Evolutionary conservation across 2,888 invertebrate species (phyloP).

Genomic region (Andrena flavipes): DNA sequence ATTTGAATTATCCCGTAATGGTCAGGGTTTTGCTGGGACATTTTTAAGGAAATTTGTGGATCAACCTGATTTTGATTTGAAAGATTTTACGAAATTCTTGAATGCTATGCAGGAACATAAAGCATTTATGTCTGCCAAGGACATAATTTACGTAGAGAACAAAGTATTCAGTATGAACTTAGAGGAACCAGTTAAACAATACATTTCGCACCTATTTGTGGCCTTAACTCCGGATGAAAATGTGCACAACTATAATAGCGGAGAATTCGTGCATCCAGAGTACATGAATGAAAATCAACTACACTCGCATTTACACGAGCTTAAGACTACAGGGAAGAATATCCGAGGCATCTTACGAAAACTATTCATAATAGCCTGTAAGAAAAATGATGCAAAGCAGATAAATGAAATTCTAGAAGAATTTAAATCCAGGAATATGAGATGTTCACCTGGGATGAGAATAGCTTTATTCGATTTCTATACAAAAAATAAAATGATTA

Average conservation of each 20-base stretch:
- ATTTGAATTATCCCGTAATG: constrained; percentile 1
- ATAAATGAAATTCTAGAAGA: constrained; percentile 86
- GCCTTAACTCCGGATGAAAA: background rate
- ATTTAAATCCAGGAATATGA: constrained; percentile 85
- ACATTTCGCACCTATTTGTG: background rate
- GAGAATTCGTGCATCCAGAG: constrained; percentile 78
- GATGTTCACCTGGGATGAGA: constrained; percentile 88
- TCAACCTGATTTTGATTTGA: fast-evolving
- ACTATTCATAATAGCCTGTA: constrained; percentile 87
- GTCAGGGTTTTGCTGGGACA: constrained; percentile 6
- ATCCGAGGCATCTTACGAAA: constrained; percentile 88
- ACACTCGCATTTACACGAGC: constrained; percentile 88
- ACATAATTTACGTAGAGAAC: background rate
- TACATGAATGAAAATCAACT: constrained; percentile 88
- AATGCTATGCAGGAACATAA: background rate
- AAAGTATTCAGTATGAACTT: background rate
- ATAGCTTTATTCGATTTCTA: constrained; percentile 88
- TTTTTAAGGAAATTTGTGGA: constrained; percentile 8
- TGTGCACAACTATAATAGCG: background rate
- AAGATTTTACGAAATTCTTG: background rate
- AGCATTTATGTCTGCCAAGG: background rate
- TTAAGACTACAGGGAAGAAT: constrained; percentile 89
- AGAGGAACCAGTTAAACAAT: background rate
- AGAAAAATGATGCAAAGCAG: constrained; percentile 86
- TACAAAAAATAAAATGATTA: constrained; percentile 86